Evolutionary conservation across 1,140 invertebrate species (phyloP).

Genomic region (Zophobas morio): DNA sequence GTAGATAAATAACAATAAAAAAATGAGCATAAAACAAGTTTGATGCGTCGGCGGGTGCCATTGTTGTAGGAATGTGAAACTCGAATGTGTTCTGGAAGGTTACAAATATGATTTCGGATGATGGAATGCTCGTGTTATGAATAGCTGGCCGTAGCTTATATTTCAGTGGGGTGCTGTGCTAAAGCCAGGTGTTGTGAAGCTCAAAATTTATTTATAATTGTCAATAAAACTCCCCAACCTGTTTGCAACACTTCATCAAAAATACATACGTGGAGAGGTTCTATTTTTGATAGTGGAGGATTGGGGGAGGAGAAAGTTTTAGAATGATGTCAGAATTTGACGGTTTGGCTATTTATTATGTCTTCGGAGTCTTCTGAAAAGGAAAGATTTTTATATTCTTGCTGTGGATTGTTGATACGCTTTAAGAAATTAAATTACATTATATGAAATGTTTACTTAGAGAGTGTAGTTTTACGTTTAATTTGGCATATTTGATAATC

Average conservation of each 20-base stretch:
- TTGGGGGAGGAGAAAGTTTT: too few species aligned
- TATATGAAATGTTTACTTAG: too few species aligned
- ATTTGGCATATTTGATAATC: too few species aligned
- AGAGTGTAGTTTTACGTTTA: too few species aligned
- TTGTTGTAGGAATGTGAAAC: constrained; percentile 58
- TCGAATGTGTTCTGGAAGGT: constrained; percentile 60
- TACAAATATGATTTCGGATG: constrained; percentile 63
- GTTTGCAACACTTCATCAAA: constrained; percentile 5
- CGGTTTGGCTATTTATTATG: too few species aligned
- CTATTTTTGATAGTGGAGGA: background rate
- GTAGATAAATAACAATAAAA: background rate
- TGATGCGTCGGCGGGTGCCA: constrained; percentile 4
- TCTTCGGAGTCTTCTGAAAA: too few species aligned
- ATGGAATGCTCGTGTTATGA: constrained; percentile 60
- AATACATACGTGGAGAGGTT: background rate
- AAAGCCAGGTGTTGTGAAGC: constrained; percentile 32
- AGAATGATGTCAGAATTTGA: too few species aligned
- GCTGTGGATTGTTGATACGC: too few species aligned
- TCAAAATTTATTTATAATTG: constrained; percentile 34
- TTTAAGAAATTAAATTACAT: too few species aligned
- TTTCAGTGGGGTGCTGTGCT: constrained; percentile 49
- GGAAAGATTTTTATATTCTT: too few species aligned
- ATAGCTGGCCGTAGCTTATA: constrained; percentile 51
- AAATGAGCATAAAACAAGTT: background rate
- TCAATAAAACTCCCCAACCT: constrained; percentile 16